Conservation (phyloP, 2,888 invertebrate species). For the Coelinius sp. region DNA sequence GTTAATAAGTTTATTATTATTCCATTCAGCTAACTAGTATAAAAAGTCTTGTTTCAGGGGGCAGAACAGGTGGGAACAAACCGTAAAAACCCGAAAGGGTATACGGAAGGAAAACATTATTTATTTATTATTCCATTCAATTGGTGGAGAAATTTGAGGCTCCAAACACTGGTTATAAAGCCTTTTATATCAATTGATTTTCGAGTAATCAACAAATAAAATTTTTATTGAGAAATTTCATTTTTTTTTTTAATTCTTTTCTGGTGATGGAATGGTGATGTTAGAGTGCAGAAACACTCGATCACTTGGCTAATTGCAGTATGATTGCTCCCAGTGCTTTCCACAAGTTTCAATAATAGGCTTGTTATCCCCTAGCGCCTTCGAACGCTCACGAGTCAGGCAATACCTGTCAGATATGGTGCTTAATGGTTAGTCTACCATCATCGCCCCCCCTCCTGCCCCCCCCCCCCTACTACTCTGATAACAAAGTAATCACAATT, state of each 20-base stretch:
- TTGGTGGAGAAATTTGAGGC: not conserved
- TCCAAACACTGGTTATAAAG: not conserved
- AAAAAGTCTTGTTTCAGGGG: too few relatives aligned
- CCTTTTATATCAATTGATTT: not conserved
- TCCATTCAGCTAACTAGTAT: too few relatives aligned
- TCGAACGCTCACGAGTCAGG: slow-evolving; percentile 30
- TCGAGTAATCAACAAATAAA: not conserved
- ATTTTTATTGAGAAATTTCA: too few relatives aligned
- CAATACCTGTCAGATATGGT: slow-evolving; percentile 21
- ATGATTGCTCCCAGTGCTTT: slow-evolving; percentile 62
- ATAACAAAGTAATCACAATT: slow-evolving; percentile 28
- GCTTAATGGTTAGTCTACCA: slow-evolving; percentile 22
- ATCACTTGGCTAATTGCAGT: slow-evolving; percentile 67
- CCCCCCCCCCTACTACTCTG: slow-evolving; percentile 10
- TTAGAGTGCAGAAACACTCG: slow-evolving; percentile 56
- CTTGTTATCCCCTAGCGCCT: slow-evolving; percentile 56
- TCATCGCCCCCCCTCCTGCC: not conserved
- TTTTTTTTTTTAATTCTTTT: not conserved
- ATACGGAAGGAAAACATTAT: too few relatives aligned
- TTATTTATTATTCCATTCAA: not conserved
- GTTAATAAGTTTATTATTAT: too few relatives aligned
- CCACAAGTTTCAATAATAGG: slow-evolving; percentile 67
- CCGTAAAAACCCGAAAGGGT: too few relatives aligned
- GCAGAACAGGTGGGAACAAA: too few relatives aligned
- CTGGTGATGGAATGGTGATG: not conserved